Evolutionary conservation across 2,113 vertebrate genomes (phyloP).

Genomic region (Limnothrissa miodon): DNA sequence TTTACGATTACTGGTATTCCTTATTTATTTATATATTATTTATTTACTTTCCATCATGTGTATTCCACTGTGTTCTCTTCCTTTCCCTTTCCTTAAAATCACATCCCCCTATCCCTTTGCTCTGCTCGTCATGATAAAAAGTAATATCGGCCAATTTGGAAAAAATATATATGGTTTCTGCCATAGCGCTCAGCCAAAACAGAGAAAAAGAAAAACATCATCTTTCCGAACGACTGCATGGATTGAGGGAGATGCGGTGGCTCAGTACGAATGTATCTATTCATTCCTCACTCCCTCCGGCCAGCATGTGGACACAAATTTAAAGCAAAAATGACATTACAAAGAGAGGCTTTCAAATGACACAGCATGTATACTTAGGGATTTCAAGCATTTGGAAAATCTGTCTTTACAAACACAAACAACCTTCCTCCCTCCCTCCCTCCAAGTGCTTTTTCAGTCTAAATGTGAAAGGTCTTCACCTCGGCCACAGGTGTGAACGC

Average conservation of each 20-base stretch:
- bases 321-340: neutral
- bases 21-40: no score
- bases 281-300: neutral
- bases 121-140: no score
- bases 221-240: neutral
- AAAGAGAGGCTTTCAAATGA: neutral
- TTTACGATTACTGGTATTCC: no score
- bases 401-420: neutral
- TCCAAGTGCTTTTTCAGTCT: neutral
- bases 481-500: no score
- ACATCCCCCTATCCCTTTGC: no score
- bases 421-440: neutral
- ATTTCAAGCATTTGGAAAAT: neutral
- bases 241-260: neutral
- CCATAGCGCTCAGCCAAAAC: no score
- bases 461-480: neutral
- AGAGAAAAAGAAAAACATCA: neutral
- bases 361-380: neutral
- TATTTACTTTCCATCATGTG: no score
- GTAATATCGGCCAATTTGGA: no score
- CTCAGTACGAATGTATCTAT: neutral
- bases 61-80: no score
- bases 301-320: neutral
- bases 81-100: no score
- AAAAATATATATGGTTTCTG: no score